Evolutionary conservation across 2,797 vertebrate species (phyloP).

Genomic region (Onychomys torridus): DNA sequence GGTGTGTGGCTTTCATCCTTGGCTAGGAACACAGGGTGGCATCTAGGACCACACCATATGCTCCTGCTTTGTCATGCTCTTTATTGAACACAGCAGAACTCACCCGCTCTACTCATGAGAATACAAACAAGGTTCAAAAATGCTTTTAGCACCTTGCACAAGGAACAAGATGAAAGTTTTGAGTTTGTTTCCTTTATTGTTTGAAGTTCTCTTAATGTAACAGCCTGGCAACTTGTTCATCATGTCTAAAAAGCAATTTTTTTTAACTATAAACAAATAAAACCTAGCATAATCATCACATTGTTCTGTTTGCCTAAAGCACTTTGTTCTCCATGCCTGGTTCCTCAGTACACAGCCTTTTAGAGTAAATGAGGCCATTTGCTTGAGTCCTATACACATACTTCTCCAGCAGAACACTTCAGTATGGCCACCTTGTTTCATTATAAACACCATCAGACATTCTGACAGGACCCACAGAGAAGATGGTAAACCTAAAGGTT

Average conservation of each 20-base stretch:
- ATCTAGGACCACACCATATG: rapidly evolving
- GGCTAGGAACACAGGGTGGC: rapidly evolving
- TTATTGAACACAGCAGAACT: not conserved
- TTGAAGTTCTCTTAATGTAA: not conserved
- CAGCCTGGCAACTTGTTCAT: not conserved
- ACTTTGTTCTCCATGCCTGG: not conserved
- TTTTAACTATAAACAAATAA: not conserved
- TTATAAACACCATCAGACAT: not conserved
- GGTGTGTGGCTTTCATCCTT: not conserved
- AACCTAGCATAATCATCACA: not conserved
- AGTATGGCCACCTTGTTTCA: not conserved
- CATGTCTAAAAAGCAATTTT: not conserved
- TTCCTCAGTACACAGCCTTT: not conserved
- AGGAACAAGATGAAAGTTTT: not conserved
- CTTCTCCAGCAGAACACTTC: rapidly evolving
- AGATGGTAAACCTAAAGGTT: not conserved
- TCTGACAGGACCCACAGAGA: not conserved
- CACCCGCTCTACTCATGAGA: not conserved
- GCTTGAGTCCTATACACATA: not conserved
- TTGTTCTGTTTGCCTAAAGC: not conserved
- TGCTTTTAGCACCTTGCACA: not conserved
- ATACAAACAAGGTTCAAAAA: not conserved
- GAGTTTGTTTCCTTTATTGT: not conserved
- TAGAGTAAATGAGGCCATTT: not conserved
- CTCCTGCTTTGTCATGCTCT: not conserved